Conservation (phyloP, 2,888 invertebrate species). For the Nomada hirtipes region DNA sequence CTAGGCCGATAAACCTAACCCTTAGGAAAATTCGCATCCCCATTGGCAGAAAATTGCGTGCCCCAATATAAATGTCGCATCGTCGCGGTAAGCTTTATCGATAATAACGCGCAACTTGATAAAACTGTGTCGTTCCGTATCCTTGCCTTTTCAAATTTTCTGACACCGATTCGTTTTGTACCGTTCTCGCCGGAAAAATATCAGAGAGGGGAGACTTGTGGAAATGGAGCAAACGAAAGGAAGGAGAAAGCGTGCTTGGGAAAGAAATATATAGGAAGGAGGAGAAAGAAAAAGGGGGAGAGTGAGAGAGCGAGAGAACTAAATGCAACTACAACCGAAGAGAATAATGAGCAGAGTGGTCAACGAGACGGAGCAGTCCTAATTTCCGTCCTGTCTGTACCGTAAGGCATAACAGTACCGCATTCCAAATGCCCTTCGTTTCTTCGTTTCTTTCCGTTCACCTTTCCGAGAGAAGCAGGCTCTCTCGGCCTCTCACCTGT, state of each 20-base stretch:
- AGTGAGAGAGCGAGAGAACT: neutral
- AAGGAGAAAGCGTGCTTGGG: neutral
- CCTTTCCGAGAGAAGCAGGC: constrained; percentile 72
- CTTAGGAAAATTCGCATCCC: constrained; percentile 66
- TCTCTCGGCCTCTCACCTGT: constrained; percentile 76
- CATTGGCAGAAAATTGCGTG: constrained; percentile 18
- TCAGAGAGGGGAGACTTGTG: too few relatives aligned
- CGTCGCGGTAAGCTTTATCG: too few relatives aligned
- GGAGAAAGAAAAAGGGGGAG: neutral
- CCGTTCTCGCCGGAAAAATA: too few relatives aligned
- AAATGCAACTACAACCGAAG: constrained; percentile 28
- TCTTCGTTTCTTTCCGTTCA: constrained; percentile 79
- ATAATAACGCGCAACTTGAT: too few relatives aligned
- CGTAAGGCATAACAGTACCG: constrained; percentile 83
- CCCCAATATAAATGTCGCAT: too few relatives aligned
- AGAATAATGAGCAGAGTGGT: constrained; percentile 51
- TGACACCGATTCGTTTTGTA: too few relatives aligned
- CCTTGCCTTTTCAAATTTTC: too few relatives aligned
- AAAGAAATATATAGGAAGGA: neutral
- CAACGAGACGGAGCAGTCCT: constrained; percentile 77
- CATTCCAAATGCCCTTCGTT: constrained; percentile 82
- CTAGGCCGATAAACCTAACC: constrained; percentile 49
- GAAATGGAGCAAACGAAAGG: neutral
- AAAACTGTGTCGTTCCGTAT: too few relatives aligned
- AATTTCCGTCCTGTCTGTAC: constrained; percentile 83